Evolutionary conservation across 53 echinoderm and acorn worm genomes (phyloP), one percentile per base, ranked within the genome.

Genomic region (Paracentrotus lividus): DNA sequence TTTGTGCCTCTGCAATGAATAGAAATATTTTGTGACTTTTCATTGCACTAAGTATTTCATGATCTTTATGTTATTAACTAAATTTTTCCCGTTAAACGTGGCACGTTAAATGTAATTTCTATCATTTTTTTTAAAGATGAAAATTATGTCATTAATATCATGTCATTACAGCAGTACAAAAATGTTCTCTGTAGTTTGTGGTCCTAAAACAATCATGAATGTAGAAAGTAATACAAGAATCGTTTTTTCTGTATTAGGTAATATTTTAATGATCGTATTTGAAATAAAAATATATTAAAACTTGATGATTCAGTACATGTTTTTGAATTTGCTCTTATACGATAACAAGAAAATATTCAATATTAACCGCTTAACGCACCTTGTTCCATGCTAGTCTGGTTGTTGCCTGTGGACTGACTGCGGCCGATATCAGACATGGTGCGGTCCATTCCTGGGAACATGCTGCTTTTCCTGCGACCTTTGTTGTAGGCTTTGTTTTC

Each of bases 331-430:
- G 72, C 36, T 40, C 18, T 36, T 64, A 36, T 40, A 1, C 21
- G 72, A 72, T 40, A 1, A 13, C 40, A 40, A 1, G 20, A 4
- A 38, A 72, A 40, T 40, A 18, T 40, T 20, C 5, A 15, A 21
- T 6, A n/a, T n/a, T n/a, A 72, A 72, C 72, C 40, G 72, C 81
- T 81, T 81, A 45, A 81, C 88, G 45, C 76, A 98, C 98, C 96
- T 97, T 97, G 96, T 52, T 98, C 98, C 98, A 98, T 98, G 90
- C 98, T 98, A 34, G 92, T 52, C 42, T 67, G 86, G 33, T 91
- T 88, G 40, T 96, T 95, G 38, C 98, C 96, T 0, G 95, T 88
- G 0, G 98, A 97, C 44, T 95, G 94, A 38, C 95, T 98, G 45
- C 96, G 88, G 32, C 96, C 97, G 23, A 96, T 97, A 27, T 94